A percentile compares a stretch with the other conserved stretches of the same genome.
Evolutionary conservation across 2,888 invertebrate genomes (phyloP).

Genomic region (Chydorus sphaericus): DNA sequence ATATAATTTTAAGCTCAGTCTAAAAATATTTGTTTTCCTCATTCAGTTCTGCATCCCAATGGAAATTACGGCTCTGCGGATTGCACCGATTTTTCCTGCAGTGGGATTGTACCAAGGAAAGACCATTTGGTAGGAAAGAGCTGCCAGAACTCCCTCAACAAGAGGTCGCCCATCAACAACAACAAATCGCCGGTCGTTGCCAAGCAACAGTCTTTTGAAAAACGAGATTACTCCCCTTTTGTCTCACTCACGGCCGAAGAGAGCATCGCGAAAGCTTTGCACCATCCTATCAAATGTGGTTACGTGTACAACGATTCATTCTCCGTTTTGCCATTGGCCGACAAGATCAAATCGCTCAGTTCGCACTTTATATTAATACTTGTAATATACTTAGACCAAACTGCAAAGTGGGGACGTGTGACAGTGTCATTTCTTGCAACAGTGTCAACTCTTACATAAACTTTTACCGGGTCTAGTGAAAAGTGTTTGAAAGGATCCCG

Average conservation of each 20-base stretch:
- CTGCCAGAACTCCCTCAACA: neutral
- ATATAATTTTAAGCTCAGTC: no score
- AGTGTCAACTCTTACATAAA: slow-evolving; percentile 45
- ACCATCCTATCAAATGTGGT: neutral
- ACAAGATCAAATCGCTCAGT: neutral
- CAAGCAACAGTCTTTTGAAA: neutral
- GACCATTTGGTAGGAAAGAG: neutral
- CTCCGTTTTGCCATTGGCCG: neutral
- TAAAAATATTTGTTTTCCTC: no score
- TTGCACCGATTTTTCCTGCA: neutral
- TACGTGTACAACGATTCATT: neutral
- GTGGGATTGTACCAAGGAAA: neutral
- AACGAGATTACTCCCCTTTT: neutral
- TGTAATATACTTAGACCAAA: no score
- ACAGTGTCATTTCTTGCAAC: no score
- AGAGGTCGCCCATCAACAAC: neutral
- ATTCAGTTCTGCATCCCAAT: no score
- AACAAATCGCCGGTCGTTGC: neutral
- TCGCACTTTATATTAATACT: neutral
- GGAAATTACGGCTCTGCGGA: neutral
- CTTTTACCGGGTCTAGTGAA: slow-evolving; percentile 93
- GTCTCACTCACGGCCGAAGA: neutral
- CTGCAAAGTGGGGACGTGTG: slow-evolving; percentile 58
- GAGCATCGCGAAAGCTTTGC: neutral
- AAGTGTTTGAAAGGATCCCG: slow-evolving; percentile 56